phyloP scores from a whole-genome alignment of 53 echinoderm and acorn worm species.

The Zoroaster sp. region DNA sequence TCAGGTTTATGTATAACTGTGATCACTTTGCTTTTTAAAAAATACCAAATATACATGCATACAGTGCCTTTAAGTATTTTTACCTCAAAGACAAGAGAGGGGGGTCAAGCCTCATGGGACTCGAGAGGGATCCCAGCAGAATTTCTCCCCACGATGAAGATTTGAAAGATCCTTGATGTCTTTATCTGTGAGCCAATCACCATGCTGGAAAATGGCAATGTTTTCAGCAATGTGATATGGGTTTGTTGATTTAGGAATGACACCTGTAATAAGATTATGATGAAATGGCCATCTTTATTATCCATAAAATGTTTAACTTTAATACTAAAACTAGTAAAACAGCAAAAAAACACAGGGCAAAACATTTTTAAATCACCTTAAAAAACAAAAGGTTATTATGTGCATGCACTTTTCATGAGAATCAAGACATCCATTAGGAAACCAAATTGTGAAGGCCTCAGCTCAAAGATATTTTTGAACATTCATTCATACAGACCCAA shows the following conservation, averaged over 20 bases:
- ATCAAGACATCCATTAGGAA: no score
- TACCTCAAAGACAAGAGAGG: background rate
- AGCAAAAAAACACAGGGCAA: no score
- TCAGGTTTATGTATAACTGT: no score
- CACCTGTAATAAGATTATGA: slow-evolving; percentile 55
- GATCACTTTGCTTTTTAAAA: background rate
- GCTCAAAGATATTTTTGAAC: no score
- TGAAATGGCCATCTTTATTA: no score
- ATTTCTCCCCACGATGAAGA: slow-evolving; percentile 22
- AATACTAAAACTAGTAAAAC: no score
- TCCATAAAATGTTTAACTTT: no score
- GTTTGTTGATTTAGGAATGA: slow-evolving; percentile 73
- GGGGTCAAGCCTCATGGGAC: background rate
- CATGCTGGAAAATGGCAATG: background rate
- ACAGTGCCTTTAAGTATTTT: background rate
- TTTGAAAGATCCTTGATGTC: slow-evolving; percentile 55
- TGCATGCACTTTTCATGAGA: no score
- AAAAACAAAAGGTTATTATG: no score
- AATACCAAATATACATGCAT: background rate
- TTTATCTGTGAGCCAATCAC: slow-evolving; percentile 35
- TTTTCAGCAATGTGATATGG: slow-evolving; percentile 78
- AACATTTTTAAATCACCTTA: no score
- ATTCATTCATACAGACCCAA: no score
- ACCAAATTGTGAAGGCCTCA: no score
- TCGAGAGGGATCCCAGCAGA: slow-evolving; percentile 69